Evolutionary conservation across 1,140 invertebrate species (phyloP).

Genomic region (Lysiphlebus fabarum): DNA sequence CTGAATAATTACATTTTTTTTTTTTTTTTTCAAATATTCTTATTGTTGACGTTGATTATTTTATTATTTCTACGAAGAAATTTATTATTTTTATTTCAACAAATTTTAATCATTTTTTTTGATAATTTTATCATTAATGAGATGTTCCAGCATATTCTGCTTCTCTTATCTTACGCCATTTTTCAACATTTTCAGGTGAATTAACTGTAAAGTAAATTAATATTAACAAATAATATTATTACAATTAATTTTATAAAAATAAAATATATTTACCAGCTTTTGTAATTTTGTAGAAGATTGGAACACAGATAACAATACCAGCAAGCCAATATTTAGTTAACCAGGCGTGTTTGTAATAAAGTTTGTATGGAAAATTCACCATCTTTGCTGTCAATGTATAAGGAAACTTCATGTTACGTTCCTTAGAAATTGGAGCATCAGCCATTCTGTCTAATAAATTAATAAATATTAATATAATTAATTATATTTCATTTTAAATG

Average conservation of each 20-base stretch:
- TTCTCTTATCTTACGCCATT: slow-evolving; percentile 24
- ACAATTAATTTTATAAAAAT: neutral
- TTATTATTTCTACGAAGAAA: neutral
- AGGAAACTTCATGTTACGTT: slow-evolving; percentile 77
- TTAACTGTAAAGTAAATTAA: slow-evolving; percentile 21
- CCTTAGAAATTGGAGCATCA: slow-evolving; percentile 19
- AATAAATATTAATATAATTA: slow-evolving; percentile 21
- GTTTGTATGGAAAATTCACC: slow-evolving; percentile 72
- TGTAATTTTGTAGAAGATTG: slow-evolving; percentile 72
- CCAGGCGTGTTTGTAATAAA: slow-evolving; percentile 70
- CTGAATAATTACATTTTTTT: neutral
- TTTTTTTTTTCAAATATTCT: too few species aligned
- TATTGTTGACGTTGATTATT: neutral
- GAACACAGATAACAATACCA: slow-evolving; percentile 56
- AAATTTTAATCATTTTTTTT: slow-evolving; percentile 9
- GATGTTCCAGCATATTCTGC: slow-evolving; percentile 14
- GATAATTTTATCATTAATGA: slow-evolving; percentile 19
- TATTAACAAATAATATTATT: neutral
- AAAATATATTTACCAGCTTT: slow-evolving; percentile 61
- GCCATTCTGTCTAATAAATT: slow-evolving; percentile 28
- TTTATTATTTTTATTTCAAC: slow-evolving; percentile 5
- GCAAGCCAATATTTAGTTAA: slow-evolving; percentile 67
- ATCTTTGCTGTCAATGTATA: slow-evolving; percentile 76
- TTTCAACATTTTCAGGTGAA: slow-evolving; percentile 24
- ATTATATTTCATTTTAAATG: slow-evolving; percentile 8